phyloP scores from a whole-genome alignment of 37 sponge, comb jelly and placozoan genomes.

The Corticium candelabrum region DNA sequence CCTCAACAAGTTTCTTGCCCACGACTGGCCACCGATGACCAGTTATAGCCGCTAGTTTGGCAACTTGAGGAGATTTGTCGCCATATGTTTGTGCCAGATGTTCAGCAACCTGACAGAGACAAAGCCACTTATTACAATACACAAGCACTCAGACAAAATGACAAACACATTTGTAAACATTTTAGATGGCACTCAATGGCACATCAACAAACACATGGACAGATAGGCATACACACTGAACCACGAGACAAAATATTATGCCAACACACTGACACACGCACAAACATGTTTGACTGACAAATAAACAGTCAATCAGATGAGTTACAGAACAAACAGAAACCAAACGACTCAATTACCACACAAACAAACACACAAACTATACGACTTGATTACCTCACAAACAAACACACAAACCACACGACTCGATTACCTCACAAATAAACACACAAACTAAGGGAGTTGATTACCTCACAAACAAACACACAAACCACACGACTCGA shows the following conservation, averaged over 20 bases:
- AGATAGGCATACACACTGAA: background rate
- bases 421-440: no score
- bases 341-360: no score
- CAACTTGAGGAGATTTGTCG: conserved; percentile 81
- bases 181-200: background rate
- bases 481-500: no score
- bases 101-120: conserved; percentile 62
- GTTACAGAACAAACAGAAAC: no score
- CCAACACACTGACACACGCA: no score
- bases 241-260: background rate
- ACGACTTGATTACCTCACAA: no score
- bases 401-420: no score
- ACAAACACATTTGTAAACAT: background rate
- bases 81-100: conserved; percentile 85
- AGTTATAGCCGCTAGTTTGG: conserved; percentile 72
- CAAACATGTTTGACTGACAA: no score
- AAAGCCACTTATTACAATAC: background rate
- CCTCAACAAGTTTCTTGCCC: conserved; percentile 64
- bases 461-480: no score
- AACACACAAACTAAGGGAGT: no score
- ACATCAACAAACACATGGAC: background rate
- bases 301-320: no score
- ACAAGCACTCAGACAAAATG: background rate
- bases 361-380: no score
- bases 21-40: conserved; percentile 90